phyloP scores from a whole-genome alignment of 2,888 invertebrate genomes.

The Oscheius sp. region DNA sequence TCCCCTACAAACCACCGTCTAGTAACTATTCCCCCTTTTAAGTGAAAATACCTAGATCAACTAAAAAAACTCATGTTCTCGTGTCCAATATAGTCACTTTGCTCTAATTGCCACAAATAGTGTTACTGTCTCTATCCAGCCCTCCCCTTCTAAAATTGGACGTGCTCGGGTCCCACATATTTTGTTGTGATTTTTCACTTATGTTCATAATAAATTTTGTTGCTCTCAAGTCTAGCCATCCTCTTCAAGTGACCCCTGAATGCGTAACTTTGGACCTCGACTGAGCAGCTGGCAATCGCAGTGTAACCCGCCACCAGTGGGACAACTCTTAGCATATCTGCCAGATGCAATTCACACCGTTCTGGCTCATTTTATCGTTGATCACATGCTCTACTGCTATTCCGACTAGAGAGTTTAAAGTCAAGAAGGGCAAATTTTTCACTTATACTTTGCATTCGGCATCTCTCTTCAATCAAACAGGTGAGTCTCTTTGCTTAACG shows the following conservation, averaged over 20 bases:
- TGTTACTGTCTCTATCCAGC: slow-evolving; percentile 22
- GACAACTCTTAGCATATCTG: slow-evolving; percentile 29
- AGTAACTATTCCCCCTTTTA: slow-evolving; percentile 5
- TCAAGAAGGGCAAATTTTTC: slow-evolving; percentile 61
- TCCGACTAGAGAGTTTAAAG: slow-evolving; percentile 44
- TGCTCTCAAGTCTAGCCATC: slow-evolving; percentile 15
- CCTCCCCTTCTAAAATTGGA: slow-evolving; percentile 16
- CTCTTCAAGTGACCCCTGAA: slow-evolving; percentile 23
- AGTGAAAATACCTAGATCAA: background rate
- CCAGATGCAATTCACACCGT: slow-evolving; percentile 17
- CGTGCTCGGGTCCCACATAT: slow-evolving; percentile 31
- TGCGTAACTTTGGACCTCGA: slow-evolving; percentile 25
- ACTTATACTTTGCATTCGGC: slow-evolving; percentile 70
- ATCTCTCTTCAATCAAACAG: slow-evolving; percentile 65
- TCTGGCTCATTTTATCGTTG: slow-evolving; percentile 30
- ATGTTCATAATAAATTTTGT: slow-evolving; percentile 33
- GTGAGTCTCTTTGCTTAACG: slow-evolving; percentile 42
- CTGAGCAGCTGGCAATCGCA: slow-evolving; percentile 34
- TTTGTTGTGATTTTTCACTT: slow-evolving; percentile 35
- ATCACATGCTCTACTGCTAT: slow-evolving; percentile 10
- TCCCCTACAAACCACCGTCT: slow-evolving; percentile 35
- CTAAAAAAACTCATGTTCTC: slow-evolving; percentile 6
- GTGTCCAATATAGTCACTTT: slow-evolving; percentile 27
- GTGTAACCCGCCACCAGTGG: slow-evolving; percentile 33
- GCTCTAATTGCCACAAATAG: slow-evolving; percentile 32